phyloP scores from a whole-genome alignment of 2,888 invertebrate species.

The Gari tellinella region DNA sequence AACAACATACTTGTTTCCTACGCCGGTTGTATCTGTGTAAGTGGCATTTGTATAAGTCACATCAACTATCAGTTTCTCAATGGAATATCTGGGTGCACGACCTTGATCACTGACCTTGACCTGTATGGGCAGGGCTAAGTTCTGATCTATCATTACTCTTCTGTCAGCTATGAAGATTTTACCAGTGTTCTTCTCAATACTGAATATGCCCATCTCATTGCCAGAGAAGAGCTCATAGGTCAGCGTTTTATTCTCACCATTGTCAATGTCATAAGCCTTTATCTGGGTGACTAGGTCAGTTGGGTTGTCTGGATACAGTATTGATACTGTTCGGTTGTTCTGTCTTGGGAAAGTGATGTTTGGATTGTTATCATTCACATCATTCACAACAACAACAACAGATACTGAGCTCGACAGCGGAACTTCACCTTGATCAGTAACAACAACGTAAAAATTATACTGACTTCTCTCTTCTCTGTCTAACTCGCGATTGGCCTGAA shows the following conservation, averaged over 20 bases:
- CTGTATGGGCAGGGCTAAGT: slow-evolving; percentile 33
- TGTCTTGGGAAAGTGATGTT: slow-evolving; percentile 72
- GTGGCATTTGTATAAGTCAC: slow-evolving; percentile 63
- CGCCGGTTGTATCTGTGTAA: not conserved
- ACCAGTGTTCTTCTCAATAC: slow-evolving; percentile 58
- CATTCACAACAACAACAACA: slow-evolving; percentile 65
- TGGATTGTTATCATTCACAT: slow-evolving; percentile 75
- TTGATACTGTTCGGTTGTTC: slow-evolving; percentile 58
- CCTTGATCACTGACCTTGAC: slow-evolving; percentile 48
- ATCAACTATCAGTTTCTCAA: slow-evolving; percentile 51
- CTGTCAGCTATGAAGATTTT: slow-evolving; percentile 31
- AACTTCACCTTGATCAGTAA: slow-evolving; percentile 67
- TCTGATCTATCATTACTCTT: slow-evolving; percentile 32
- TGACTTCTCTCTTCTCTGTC: slow-evolving; percentile 66
- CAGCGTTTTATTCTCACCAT: slow-evolving; percentile 59
- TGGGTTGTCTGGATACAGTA: slow-evolving; percentile 40
- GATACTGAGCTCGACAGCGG: slow-evolving; percentile 54
- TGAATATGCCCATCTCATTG: slow-evolving; percentile 63
- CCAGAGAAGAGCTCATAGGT: slow-evolving; percentile 52
- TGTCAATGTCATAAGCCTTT: slow-evolving; percentile 61
- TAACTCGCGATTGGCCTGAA: slow-evolving; percentile 62
- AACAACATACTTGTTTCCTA: slow-evolving; percentile 54
- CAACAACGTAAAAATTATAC: slow-evolving; percentile 64
- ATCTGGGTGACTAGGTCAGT: slow-evolving; percentile 52
- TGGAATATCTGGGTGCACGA: slow-evolving; percentile 10